Percentiles rank a stretch among this genome's conserved stretches.
Evolutionary conservation across 1,140 invertebrate genomes (phyloP).

Genomic region (Phthorimaea operculella): DNA sequence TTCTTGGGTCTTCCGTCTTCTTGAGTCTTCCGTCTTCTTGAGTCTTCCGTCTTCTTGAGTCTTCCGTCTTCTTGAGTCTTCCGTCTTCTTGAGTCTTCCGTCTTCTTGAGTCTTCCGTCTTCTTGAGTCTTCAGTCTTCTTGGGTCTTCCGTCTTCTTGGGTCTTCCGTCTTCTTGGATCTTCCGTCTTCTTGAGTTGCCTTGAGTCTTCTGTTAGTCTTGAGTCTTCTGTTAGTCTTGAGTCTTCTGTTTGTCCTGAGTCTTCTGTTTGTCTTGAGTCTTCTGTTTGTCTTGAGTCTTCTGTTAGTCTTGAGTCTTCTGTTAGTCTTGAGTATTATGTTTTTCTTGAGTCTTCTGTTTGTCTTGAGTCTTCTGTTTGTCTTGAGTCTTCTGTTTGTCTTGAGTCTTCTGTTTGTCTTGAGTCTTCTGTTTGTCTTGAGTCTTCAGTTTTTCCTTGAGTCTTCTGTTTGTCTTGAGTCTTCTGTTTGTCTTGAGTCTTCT

Average conservation of each 20-base stretch:
- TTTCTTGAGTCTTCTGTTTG: background rate
- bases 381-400: background rate
- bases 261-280: background rate
- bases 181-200: slow-evolving; percentile 4
- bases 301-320: background rate
- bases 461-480: background rate
- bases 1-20: background rate
- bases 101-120: background rate
- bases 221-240: background rate
- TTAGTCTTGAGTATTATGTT: background rate
- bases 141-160: background rate
- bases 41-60: background rate
- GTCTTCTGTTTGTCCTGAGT: background rate
- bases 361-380: background rate
- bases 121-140: background rate
- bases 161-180: background rate
- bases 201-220: slow-evolving; percentile 12
- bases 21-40: slow-evolving; percentile 4
- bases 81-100: background rate
- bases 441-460: background rate
- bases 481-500: background rate
- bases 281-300: background rate
- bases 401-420: background rate
- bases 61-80: background rate
- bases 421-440: background rate